phyloP scores from a whole-genome alignment of 2,113 vertebrate species.

The Thalassoma bifasciatum region DNA sequence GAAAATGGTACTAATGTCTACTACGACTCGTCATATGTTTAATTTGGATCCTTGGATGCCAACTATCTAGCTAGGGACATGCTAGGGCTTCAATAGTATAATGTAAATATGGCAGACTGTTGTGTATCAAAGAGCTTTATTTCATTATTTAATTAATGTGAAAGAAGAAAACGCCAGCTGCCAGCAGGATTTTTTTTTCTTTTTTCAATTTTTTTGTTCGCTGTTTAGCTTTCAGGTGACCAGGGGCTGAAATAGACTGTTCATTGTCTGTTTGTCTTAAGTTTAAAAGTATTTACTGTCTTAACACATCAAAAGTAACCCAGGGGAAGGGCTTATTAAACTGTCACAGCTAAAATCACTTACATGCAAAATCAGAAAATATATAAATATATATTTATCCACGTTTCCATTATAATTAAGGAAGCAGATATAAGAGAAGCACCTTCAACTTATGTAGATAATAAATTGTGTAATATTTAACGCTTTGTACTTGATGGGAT shows the following conservation, averaged over 20 bases:
- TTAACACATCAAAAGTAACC: neutral
- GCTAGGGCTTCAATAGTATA: neutral
- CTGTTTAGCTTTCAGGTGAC: neutral
- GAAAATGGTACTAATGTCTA: too few species aligned
- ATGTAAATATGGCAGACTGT: neutral
- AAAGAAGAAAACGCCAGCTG: neutral
- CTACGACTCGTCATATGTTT: too few species aligned
- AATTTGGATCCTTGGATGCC: neutral
- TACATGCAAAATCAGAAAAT: neutral
- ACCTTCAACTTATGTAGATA: constrained; percentile 45
- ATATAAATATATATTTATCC: constrained; percentile 5
- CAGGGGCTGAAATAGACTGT: too few species aligned
- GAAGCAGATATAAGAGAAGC: constrained; percentile 31
- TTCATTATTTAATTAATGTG: too few species aligned
- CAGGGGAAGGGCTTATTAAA: constrained; percentile 21
- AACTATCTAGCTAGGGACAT: neutral
- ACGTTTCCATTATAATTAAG: neutral
- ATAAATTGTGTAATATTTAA: neutral
- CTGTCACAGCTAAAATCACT: constrained; percentile 8
- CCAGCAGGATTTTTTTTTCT: neutral
- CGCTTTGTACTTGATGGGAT: constrained; percentile 38
- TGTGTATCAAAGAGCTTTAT: neutral
- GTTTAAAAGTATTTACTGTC: too few species aligned
- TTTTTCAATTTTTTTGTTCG: too few species aligned
- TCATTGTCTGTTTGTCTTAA: too few species aligned